These are phyloP conservation scores for Platygyra sinensis DNA, from an alignment of 64 coral and sea anemone genomes.

Conservation along the genomic window DNA sequence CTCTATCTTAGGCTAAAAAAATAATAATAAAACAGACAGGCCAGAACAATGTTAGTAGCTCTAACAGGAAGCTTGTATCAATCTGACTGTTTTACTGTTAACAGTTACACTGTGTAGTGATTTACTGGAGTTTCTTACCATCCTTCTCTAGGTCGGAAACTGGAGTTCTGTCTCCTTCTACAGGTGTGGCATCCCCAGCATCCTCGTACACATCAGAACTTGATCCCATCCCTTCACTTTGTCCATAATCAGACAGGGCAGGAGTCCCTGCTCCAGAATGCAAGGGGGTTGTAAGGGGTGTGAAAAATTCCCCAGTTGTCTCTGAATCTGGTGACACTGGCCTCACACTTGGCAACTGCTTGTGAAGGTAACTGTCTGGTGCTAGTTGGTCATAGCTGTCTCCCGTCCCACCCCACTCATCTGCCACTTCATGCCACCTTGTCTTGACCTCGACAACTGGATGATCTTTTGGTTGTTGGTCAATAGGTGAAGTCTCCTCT, in stretches of 20 bases:
- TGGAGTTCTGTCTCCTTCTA: slow-evolving; percentile 8
- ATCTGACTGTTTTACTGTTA: too few relatives aligned
- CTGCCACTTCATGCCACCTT: slow-evolving; percentile 11
- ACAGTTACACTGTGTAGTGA: background rate
- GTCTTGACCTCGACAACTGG: slow-evolving; percentile 8
- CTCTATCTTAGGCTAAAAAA: too few relatives aligned
- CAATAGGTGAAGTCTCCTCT: background rate
- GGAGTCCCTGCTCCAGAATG: slow-evolving; percentile 65
- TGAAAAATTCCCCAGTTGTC: slow-evolving; percentile 68
- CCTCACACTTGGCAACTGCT: background rate
- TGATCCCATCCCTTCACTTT: slow-evolving; percentile 28
- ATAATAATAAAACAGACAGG: too few relatives aligned
- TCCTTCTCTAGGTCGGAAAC: slow-evolving; percentile 9
- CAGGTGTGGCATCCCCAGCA: slow-evolving; percentile 34
- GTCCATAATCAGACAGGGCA: slow-evolving; percentile 53
- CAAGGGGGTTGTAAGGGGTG: slow-evolving; percentile 55
- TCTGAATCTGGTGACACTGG: slow-evolving; percentile 62
- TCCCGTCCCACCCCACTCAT: slow-evolving; percentile 3
- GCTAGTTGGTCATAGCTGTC: background rate
- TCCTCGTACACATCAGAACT: slow-evolving; percentile 41
- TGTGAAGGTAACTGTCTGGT: background rate
- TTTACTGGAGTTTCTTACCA: slow-evolving; percentile 22
- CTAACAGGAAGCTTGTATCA: too few relatives aligned
- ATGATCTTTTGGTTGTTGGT: background rate
- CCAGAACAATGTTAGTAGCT: too few relatives aligned